Evolutionary conservation across 2,888 invertebrate genomes (phyloP), one percentile per base, ranked within the genome.

Genomic region (Trissolcus japonicus): DNA sequence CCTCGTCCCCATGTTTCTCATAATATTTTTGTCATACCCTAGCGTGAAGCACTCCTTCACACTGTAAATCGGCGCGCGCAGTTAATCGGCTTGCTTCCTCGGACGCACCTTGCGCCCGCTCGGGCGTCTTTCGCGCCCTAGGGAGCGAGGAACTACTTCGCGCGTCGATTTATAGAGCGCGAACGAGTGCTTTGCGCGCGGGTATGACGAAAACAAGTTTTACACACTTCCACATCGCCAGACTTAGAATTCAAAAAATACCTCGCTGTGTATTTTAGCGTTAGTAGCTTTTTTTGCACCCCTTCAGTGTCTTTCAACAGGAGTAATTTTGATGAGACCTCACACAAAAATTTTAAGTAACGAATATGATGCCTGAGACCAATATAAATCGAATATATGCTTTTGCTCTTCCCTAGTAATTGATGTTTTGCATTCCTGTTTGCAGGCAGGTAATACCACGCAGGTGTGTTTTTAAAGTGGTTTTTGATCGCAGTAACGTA

Each of bases 1-100:
- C n/a, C n/a, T n/a, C n/a, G n/a, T n/a, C n/a, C n/a, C n/a, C n/a
- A n/a, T 16, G 68, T 63, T 43, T 69, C 69, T 21, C 56, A 60
- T 13, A 76, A 7, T 51, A 65, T 69, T 1, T 19, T 13, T 60
- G n/a, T 48, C 16, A 14, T 69, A 77, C 40, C 77, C 73, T 13
- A 29, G n/a, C n/a, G n/a, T n/a, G n/a, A n/a, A n/a, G n/a, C n/a
- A n/a, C n/a, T n/a, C n/a, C n/a, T n/a, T n/a, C n/a, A n/a, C n/a
- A n/a, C n/a, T n/a, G n/a, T n/a, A n/a, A n/a, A n/a, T n/a, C n/a
- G n/a, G n/a, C n/a, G n/a, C n/a, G n/a, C n/a, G n/a, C n/a, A n/a
- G n/a, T n/a, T n/a, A n/a, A n/a, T n/a, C n/a, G n/a, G n/a, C n/a
- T n/a, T n/a, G n/a, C n/a, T n/a, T n/a, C n/a, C n/a, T n/a, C n/a